Evolutionary conservation across 37 sponge, comb jelly and placozoan species (phyloP).

Genomic region (Beroe ovata): DNA sequence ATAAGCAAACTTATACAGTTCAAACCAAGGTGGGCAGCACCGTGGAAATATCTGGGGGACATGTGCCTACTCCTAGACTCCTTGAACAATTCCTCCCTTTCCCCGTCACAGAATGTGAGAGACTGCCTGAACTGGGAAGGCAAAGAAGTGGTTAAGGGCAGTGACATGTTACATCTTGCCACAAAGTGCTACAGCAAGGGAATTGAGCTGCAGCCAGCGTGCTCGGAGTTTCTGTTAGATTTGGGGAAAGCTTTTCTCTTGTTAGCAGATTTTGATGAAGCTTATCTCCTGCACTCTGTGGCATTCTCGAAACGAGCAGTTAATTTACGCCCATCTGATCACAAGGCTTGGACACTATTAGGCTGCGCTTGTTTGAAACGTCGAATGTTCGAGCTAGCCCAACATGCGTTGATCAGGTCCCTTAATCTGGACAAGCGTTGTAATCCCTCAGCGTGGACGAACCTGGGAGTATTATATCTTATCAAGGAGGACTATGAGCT

Average conservation of each 20-base stretch:
- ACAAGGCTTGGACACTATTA: slow-evolving; percentile 6
- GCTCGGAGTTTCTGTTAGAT: slow-evolving; percentile 19
- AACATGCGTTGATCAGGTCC: slow-evolving; percentile 48
- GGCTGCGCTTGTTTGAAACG: slow-evolving; percentile 6
- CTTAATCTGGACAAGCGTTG: neutral
- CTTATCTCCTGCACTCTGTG: neutral
- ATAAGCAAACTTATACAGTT: neutral
- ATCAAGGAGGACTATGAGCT: neutral
- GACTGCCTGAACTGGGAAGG: neutral
- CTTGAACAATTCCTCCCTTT: neutral
- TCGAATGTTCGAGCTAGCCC: neutral
- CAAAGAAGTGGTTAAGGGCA: neutral
- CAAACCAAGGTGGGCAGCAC: slow-evolving; percentile 36
- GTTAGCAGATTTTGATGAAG: neutral
- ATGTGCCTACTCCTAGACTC: neutral
- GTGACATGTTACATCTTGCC: neutral
- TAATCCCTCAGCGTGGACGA: slow-evolving; percentile 39
- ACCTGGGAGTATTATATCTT: slow-evolving; percentile 14
- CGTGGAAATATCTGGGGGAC: slow-evolving; percentile 57
- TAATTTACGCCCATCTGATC: neutral
- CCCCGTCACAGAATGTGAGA: neutral
- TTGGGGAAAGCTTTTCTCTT: neutral
- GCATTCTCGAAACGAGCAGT: slow-evolving; percentile 17
- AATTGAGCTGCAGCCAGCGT: neutral
- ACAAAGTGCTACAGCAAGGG: neutral